A percentile compares a stretch with the other conserved stretches of the same genome.
phyloP scores from a whole-genome alignment of 2,888 invertebrate species.

The Orthonychiurus folsomi region DNA sequence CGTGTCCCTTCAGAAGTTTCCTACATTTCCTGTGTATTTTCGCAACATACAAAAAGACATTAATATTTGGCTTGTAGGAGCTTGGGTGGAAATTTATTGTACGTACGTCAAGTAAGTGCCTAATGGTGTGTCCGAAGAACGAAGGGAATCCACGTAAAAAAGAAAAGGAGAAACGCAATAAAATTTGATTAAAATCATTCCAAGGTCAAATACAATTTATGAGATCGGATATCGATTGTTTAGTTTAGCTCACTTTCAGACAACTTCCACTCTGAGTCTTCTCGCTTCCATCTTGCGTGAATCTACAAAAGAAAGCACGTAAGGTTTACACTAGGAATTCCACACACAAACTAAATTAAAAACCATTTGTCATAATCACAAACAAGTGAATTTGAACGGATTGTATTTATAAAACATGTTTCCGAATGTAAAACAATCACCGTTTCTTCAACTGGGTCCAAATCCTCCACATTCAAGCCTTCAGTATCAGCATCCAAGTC shows the following conservation, averaged over 20 bases:
- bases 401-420: no score
- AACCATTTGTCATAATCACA: neutral
- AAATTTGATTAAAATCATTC: no score
- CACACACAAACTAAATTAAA: neutral
- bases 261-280: slow-evolving; percentile 3
- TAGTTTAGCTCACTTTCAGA: neutral
- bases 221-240: neutral
- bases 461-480: neutral
- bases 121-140: no score
- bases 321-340: neutral
- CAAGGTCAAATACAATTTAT: neutral
- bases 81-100: no score
- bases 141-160: no score
- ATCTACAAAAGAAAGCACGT: neutral
- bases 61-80: no score
- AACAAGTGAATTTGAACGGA: no score
- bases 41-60: no score
- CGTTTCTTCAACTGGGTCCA: neutral
- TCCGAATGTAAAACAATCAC: neutral
- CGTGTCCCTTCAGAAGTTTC: neutral
- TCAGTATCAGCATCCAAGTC: neutral
- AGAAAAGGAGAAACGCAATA: no score
- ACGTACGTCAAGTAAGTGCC: no score
- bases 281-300: slow-evolving; percentile 6
- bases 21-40: neutral